A percentile compares a stretch with the other conserved stretches of the same genome.
These are phyloP conservation scores for Leptonema lineaticorne DNA, from an alignment of 1,140 invertebrate genomes.

Conservation along the genomic window DNA sequence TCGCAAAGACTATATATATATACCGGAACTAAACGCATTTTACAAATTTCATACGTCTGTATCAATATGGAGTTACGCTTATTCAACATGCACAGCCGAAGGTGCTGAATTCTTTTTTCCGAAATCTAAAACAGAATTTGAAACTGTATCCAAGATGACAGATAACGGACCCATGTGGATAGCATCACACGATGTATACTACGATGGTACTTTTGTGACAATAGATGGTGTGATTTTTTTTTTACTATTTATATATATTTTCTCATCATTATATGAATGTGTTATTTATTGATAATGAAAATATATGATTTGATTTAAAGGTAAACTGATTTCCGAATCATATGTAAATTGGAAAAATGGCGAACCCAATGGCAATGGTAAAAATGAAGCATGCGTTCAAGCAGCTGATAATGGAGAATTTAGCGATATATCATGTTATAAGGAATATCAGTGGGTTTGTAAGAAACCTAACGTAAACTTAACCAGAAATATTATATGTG, in stretches of 20 bases:
- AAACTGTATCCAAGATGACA: not conserved
- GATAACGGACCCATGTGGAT: not conserved
- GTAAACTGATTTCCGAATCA: not conserved
- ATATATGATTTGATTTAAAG: not conserved
- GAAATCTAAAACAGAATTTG: not conserved
- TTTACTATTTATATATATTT: not conserved
- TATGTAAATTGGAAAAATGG: slow-evolving; percentile 8
- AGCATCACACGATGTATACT: slow-evolving; percentile 17
- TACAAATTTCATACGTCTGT: not conserved
- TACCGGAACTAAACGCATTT: not conserved
- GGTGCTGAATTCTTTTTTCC: not conserved
- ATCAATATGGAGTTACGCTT: not conserved
- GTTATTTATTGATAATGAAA: not conserved
- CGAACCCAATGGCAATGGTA: slow-evolving; percentile 10
- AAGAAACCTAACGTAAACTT: not conserved
- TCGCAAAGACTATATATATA: not conserved
- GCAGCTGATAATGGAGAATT: not conserved
- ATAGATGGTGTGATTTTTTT: not conserved
- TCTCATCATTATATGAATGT: too few species aligned
- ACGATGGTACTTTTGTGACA: slow-evolving; percentile 19
- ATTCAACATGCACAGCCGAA: not conserved
- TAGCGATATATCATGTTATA: slow-evolving; percentile 6
- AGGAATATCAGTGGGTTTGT: slow-evolving; percentile 19
- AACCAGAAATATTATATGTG: not conserved
- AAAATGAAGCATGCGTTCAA: slow-evolving; percentile 22